Conservation (phyloP, 2,888 invertebrate species). For the Macrostomum cliftonense region DNA sequence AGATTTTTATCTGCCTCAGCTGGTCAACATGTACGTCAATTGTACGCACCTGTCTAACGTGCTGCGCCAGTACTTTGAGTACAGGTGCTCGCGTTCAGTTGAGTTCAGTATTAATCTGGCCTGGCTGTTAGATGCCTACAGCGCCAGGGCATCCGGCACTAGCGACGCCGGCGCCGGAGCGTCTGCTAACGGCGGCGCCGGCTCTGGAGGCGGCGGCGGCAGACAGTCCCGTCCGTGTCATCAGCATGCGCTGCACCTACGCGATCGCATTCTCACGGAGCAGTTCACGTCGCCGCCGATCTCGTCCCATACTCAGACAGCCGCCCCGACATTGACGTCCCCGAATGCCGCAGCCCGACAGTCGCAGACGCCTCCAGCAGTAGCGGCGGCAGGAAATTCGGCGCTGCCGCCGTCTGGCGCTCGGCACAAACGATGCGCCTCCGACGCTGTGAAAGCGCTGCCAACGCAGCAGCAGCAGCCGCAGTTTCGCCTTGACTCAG, state of each 20-base stretch:
- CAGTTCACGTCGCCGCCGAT: no score
- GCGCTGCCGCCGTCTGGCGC: background rate
- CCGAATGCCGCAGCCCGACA: no score
- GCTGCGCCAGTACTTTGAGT: constrained; percentile 57
- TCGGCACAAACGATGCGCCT: background rate
- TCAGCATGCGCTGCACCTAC: background rate
- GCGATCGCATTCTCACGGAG: background rate
- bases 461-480: constrained; percentile 22
- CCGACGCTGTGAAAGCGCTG: background rate
- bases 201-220: background rate
- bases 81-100: constrained; percentile 68
- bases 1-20: constrained; percentile 89
- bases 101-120: constrained; percentile 87
- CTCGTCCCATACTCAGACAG: constrained; percentile 1
- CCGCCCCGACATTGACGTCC: background rate
- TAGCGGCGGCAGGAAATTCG: constrained; percentile 15
- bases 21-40: constrained; percentile 94
- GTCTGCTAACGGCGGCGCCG: constrained; percentile 1
- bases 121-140: constrained; percentile 82
- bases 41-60: constrained; percentile 91
- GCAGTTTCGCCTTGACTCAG: background rate
- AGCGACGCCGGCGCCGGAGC: constrained; percentile 12
- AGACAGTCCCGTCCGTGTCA: background rate
- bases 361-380: background rate
- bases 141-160: constrained; percentile 15